Conservation (phyloP, 2,113 vertebrate genomes). For the Nymphicus hollandicus region DNA sequence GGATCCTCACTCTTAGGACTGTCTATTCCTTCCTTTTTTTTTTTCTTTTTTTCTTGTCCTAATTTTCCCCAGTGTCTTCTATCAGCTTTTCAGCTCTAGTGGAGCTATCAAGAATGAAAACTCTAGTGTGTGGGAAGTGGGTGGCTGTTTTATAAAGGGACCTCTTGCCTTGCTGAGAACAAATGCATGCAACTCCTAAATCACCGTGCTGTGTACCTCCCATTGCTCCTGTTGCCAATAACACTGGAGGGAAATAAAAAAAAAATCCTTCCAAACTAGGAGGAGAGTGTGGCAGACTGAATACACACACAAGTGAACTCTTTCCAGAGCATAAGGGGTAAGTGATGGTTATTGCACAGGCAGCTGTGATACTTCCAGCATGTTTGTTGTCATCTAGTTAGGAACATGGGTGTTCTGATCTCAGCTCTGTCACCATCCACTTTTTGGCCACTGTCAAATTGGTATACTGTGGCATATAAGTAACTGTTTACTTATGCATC, state of each 20-base stretch:
- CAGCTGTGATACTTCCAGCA: background rate
- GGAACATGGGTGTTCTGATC: accelerated
- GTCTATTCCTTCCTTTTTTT: no score
- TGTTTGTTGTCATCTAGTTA: background rate
- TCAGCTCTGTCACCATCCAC: background rate
- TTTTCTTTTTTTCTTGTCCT: no score
- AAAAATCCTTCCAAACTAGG: background rate
- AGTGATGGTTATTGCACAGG: background rate
- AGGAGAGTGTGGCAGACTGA: background rate
- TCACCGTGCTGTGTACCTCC: background rate
- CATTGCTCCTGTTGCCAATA: background rate
- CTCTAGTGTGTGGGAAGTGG: background rate
- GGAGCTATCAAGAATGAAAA: background rate
- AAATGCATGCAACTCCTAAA: background rate
- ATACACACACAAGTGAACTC: background rate
- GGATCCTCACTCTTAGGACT: no score
- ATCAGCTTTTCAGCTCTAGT: no score
- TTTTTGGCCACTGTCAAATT: background rate
- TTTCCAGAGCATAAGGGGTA: background rate
- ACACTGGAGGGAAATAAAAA: background rate
- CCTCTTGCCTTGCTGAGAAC: background rate
- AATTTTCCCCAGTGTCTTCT: no score
- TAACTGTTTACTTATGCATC: background rate
- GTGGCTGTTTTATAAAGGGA: background rate
- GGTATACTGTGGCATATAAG: background rate